phyloP scores from a whole-genome alignment of 2,113 vertebrate species.

The Ancistrus triradiatus region DNA sequence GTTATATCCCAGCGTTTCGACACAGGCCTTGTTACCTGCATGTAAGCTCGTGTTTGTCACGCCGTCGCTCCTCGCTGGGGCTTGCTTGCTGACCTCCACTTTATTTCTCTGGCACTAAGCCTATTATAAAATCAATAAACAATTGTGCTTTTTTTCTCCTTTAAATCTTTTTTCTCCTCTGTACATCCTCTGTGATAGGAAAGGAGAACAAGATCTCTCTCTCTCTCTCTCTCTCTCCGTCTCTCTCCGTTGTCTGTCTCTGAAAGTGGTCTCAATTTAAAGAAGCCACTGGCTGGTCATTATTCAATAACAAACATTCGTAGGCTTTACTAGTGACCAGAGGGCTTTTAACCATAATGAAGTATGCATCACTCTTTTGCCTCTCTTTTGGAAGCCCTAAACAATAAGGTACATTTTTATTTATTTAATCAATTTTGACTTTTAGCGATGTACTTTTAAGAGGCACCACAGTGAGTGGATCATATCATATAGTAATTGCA shows the following conservation, averaged over 20 bases:
- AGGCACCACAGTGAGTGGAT: too few species aligned
- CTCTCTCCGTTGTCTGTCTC: too few species aligned
- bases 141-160: slow-evolving; percentile 62
- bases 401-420: too few species aligned
- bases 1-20: slow-evolving; percentile 61
- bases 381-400: too few species aligned
- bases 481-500: too few species aligned
- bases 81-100: slow-evolving; percentile 58
- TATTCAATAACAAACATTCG: slow-evolving; percentile 43
- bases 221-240: too few species aligned
- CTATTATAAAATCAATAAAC: slow-evolving; percentile 84
- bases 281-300: slow-evolving; percentile 26
- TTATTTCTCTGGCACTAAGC: slow-evolving; percentile 76
- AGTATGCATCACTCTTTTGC: not conserved
- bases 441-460: too few species aligned
- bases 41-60: slow-evolving; percentile 69
- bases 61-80: slow-evolving; percentile 56
- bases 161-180: slow-evolving; percentile 74
- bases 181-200: slow-evolving; percentile 63
- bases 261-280: slow-evolving; percentile 44
- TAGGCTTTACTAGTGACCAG: slow-evolving; percentile 32
- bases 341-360: slow-evolving; percentile 27
- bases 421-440: too few species aligned
- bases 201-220: slow-evolving; percentile 20
- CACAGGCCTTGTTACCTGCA: slow-evolving; percentile 61